Percentiles rank a stretch among this genome's conserved stretches.
These are phyloP conservation scores for Hypotaenidia okinawae DNA, from an alignment of 2,797 vertebrate genomes.

Conservation along the genomic window DNA sequence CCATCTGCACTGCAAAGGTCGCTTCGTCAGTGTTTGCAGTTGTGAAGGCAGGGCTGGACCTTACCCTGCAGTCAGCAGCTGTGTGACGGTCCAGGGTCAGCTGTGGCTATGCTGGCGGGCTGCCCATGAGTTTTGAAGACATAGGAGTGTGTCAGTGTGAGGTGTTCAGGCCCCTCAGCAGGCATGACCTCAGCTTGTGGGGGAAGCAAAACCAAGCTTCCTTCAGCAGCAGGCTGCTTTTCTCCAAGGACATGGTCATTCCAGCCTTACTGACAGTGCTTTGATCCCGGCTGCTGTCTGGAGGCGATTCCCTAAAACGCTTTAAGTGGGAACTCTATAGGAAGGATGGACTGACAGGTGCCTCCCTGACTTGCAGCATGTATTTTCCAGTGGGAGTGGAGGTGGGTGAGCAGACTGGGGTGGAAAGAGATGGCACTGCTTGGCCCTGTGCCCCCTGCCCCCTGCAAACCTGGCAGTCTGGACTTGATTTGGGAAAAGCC, in stretches of 20 bases:
- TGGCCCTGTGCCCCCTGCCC: background rate
- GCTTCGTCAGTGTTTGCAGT: no score
- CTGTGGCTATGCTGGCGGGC: background rate
- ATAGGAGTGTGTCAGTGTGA: background rate
- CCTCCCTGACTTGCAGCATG: background rate
- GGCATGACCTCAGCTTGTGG: accelerated
- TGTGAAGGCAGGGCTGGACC: background rate
- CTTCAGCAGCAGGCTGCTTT: background rate
- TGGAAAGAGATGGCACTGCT: accelerated
- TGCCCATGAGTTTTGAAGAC: accelerated
- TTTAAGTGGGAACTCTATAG: background rate
- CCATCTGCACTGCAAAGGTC: background rate
- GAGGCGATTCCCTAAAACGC: background rate
- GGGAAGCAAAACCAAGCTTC: background rate
- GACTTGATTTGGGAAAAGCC: background rate
- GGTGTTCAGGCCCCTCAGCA: accelerated
- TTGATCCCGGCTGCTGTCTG: background rate
- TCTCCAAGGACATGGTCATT: background rate
- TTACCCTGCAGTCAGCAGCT: background rate
- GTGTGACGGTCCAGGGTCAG: background rate
- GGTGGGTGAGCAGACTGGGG: background rate
- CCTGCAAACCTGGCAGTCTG: accelerated
- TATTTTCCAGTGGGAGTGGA: background rate
- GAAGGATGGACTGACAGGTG: background rate
- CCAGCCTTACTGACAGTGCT: background rate